Conservation (phyloP, 2,888 invertebrate genomes). For the Standfussiana lucernea region DNA sequence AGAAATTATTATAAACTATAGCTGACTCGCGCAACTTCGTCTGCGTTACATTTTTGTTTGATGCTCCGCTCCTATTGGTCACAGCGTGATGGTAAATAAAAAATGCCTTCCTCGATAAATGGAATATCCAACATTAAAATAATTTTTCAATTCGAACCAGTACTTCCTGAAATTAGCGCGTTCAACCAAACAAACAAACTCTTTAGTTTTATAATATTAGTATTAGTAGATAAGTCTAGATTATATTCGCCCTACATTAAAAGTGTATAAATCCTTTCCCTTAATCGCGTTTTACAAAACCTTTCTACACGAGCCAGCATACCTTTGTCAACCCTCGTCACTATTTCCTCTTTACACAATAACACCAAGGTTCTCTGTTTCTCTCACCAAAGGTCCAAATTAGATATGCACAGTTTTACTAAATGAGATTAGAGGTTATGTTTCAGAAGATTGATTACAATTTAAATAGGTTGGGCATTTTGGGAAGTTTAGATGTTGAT, state of each 20-base stretch:
- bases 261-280: slow-evolving; percentile 42
- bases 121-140: too few species aligned
- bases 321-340: slow-evolving; percentile 56
- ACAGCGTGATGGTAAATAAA: too few species aligned
- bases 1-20: too few species aligned
- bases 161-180: too few species aligned
- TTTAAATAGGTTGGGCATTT: not conserved
- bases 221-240: too few species aligned
- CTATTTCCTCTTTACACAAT: slow-evolving; percentile 33
- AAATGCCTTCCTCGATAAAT: too few species aligned
- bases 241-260: slow-evolving; percentile 22
- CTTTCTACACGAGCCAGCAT: slow-evolving; percentile 35
- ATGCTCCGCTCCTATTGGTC: too few species aligned
- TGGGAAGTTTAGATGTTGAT: not conserved
- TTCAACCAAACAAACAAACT: too few species aligned
- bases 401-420: slow-evolving; percentile 23
- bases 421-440: slow-evolving; percentile 10
- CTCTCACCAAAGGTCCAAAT: slow-evolving; percentile 14
- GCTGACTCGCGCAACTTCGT: too few species aligned
- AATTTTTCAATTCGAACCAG: too few species aligned
- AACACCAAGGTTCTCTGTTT: slow-evolving; percentile 20
- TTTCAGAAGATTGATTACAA: slow-evolving; percentile 16
- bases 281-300: slow-evolving; percentile 43
- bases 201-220: too few species aligned
- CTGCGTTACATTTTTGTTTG: too few species aligned